phyloP scores from a whole-genome alignment of 2,797 vertebrate genomes.

The Alcedo quadribrachys region DNA sequence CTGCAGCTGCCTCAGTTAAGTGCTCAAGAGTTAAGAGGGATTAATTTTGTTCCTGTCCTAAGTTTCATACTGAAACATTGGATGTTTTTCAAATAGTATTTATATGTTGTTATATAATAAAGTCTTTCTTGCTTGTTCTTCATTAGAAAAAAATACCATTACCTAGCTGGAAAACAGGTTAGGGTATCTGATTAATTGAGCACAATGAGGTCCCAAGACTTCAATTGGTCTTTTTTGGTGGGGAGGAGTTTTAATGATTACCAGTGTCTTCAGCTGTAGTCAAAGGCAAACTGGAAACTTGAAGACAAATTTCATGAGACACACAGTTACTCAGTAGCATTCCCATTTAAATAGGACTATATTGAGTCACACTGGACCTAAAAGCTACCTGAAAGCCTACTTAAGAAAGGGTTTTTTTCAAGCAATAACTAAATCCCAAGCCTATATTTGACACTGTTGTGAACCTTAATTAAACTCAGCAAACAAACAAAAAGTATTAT shows the following conservation, averaged over 20 bases:
- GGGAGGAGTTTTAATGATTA: background rate
- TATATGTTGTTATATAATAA: background rate
- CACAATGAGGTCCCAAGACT: background rate
- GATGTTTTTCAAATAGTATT: background rate
- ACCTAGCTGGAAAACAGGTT: background rate
- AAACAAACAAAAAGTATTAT: background rate
- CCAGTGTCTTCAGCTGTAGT: background rate
- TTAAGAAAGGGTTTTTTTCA: background rate
- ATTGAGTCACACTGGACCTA: background rate
- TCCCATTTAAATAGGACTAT: background rate
- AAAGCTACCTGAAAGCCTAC: background rate
- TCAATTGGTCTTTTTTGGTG: no score
- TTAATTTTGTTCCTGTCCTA: background rate
- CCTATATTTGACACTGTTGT: background rate
- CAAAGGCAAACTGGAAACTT: background rate
- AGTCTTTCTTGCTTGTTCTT: background rate
- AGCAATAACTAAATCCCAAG: background rate
- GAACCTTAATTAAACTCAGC: background rate
- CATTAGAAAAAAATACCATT: background rate
- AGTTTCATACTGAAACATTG: background rate
- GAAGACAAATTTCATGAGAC: background rate
- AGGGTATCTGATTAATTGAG: background rate
- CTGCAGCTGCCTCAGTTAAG: background rate
- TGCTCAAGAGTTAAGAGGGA: background rate
- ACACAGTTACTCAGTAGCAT: background rate